These are phyloP conservation scores for Marisa cornuarietis DNA, from an alignment of 1,140 invertebrate species.

Conservation along the genomic window DNA sequence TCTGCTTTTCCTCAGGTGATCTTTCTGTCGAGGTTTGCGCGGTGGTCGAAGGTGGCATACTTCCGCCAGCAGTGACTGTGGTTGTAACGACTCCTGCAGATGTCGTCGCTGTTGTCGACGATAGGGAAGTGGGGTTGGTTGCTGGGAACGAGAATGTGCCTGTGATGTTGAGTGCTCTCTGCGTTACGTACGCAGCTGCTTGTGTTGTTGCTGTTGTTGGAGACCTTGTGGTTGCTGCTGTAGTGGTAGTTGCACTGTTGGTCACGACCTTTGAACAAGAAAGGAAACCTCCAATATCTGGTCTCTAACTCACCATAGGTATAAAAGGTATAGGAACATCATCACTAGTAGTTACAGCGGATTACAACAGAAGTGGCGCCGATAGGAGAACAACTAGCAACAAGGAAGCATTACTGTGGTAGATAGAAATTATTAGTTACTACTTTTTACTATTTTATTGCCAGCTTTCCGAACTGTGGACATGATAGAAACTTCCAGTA, in stretches of 20 bases:
- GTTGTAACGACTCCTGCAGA: background rate
- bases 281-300: too few relatives aligned
- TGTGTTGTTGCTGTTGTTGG: too few relatives aligned
- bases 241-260: background rate
- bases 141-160: background rate
- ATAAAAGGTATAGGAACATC: too few relatives aligned
- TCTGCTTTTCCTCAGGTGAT: slow-evolving; percentile 9
- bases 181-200: background rate
- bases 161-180: background rate
- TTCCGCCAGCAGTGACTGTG: background rate
- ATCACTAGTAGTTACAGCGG: too few relatives aligned
- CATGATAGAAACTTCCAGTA: too few relatives aligned
- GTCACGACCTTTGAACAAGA: background rate
- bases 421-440: too few relatives aligned
- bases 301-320: too few relatives aligned
- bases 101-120: slow-evolving; percentile 2
- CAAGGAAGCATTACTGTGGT: too few relatives aligned
- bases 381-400: too few relatives aligned
- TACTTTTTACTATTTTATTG: too few relatives aligned
- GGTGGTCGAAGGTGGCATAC: background rate
- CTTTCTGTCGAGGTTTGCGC: background rate
- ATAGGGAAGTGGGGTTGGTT: background rate
- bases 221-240: slow-evolving; percentile 6
- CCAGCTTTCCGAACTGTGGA: too few relatives aligned
- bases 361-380: too few relatives aligned